These are phyloP conservation scores for Pammene fasciana DNA, from an alignment of 2,888 invertebrate genomes.

Conservation along the genomic window DNA sequence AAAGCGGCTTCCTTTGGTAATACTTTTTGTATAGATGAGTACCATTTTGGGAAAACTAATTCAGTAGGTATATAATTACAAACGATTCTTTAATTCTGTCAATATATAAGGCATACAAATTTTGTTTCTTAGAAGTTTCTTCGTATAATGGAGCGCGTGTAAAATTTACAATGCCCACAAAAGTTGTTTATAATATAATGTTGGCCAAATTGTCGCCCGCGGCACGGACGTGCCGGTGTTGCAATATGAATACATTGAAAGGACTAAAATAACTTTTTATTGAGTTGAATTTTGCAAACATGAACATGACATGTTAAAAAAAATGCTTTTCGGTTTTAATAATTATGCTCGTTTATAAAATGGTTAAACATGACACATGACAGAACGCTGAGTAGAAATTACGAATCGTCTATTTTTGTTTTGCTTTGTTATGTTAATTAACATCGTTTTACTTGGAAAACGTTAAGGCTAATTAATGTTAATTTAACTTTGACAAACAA, in stretches of 20 bases:
- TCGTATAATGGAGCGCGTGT: constrained; percentile 7
- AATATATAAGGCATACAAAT: too few species aligned
- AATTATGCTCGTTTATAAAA: not conserved
- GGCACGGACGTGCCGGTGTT: constrained; percentile 34
- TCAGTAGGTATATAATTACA: too few species aligned
- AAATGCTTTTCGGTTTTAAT: not conserved
- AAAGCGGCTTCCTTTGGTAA: constrained; percentile 6
- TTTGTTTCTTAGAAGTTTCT: not conserved
- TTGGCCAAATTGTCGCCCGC: constrained; percentile 34
- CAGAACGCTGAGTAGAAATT: not conserved
- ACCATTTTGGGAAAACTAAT: not conserved
- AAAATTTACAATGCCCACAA: constrained; percentile 8
- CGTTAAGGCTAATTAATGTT: constrained; percentile 7
- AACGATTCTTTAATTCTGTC: too few species aligned
- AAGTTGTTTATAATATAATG: constrained; percentile 36
- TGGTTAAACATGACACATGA: constrained; percentile 2
- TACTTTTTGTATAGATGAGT: not conserved
- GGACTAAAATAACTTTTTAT: constrained; percentile 37
- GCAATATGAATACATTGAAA: constrained; percentile 38
- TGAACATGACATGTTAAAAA: constrained; percentile 9
- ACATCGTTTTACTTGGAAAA: constrained; percentile 13
- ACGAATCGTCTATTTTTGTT: constrained; percentile 10
- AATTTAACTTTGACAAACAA: constrained; percentile 6
- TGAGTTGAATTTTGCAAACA: constrained; percentile 22
- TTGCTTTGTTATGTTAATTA: constrained; percentile 13